Evolutionary conservation across 2,797 vertebrate species (phyloP).

Genomic region (Enteromius treurensis): DNA sequence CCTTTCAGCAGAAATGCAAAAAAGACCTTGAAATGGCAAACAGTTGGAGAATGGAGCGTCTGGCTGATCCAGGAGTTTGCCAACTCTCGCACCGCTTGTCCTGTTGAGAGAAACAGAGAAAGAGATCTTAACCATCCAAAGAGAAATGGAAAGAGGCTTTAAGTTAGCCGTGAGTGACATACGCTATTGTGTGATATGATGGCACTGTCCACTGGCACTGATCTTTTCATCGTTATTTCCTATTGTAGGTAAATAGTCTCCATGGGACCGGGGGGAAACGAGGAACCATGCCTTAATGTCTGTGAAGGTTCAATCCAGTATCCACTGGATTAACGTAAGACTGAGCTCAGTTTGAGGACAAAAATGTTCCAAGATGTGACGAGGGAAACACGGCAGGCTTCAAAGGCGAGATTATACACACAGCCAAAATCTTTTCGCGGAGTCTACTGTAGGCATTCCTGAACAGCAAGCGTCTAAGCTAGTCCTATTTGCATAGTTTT

Average conservation of each 20-base stretch:
- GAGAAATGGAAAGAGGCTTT: conserved; percentile 51
- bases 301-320: conserved; percentile 48
- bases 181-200: conserved; percentile 54
- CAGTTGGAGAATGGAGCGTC: conserved; percentile 46
- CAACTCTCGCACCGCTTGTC: conserved; percentile 24
- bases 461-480: conserved; percentile 42
- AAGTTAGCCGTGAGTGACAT: conserved; percentile 56
- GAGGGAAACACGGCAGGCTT: conserved; percentile 50
- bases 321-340: conserved; percentile 58
- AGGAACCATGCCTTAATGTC: conserved; percentile 43
- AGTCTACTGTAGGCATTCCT: conserved; percentile 56
- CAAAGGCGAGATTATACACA: conserved; percentile 56
- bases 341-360: conserved; percentile 52
- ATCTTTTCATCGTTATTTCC: conserved; percentile 57
- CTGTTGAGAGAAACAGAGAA: conserved; percentile 48
- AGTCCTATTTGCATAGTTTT: conserved; percentile 34
- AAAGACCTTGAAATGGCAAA: conserved; percentile 50
- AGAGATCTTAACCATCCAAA: conserved; percentile 52
- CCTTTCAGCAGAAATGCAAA: conserved; percentile 37
- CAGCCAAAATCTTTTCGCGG: conserved; percentile 42
- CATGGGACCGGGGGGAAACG: conserved; percentile 29
- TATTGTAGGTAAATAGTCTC: conserved; percentile 53
- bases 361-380: conserved; percentile 51
- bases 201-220: conserved; percentile 51
- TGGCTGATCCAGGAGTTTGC: conserved; percentile 14